Percentiles rank a stretch among this genome's conserved stretches.
Conservation (phyloP, 2,797 vertebrate species). For the Sparus aurata region DNA sequence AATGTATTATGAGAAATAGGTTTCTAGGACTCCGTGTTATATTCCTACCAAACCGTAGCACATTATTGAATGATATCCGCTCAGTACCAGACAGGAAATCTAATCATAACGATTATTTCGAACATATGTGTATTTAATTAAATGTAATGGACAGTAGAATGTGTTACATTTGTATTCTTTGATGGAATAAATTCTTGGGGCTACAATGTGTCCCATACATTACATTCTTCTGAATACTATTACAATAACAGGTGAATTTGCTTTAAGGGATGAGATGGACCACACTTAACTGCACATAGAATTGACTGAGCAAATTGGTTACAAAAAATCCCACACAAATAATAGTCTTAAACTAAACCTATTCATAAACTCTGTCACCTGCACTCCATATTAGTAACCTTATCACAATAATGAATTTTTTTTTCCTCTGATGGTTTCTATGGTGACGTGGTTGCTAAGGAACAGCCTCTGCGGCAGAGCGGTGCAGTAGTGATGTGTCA, state of each 20-base stretch:
- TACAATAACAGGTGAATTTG: not conserved
- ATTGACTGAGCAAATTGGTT: not conserved
- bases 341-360: conserved; percentile 19
- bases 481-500: conserved; percentile 88
- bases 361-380: conserved; percentile 56
- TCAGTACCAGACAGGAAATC: conserved; percentile 18
- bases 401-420: conserved; percentile 80
- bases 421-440: conserved; percentile 82
- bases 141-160: conserved; percentile 7
- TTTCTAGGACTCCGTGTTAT: conserved; percentile 73
- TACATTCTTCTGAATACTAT: not conserved
- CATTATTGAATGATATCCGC: conserved; percentile 51
- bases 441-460: conserved; percentile 96
- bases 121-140: not conserved
- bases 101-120: conserved; percentile 1
- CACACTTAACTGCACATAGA: not conserved
- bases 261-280: not conserved
- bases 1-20: conserved; percentile 74
- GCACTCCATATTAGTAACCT: conserved; percentile 66
- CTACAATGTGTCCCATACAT: not conserved
- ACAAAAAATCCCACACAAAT: conserved; percentile 6
- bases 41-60: conserved; percentile 49
- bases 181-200: not conserved
- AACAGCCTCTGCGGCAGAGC: conserved; percentile 90
- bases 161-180: conserved; percentile 12